A percentile compares a stretch with the other conserved stretches of the same genome.
Conservation (phyloP, 2,797 vertebrate species). For the Luscinia luscinia region DNA sequence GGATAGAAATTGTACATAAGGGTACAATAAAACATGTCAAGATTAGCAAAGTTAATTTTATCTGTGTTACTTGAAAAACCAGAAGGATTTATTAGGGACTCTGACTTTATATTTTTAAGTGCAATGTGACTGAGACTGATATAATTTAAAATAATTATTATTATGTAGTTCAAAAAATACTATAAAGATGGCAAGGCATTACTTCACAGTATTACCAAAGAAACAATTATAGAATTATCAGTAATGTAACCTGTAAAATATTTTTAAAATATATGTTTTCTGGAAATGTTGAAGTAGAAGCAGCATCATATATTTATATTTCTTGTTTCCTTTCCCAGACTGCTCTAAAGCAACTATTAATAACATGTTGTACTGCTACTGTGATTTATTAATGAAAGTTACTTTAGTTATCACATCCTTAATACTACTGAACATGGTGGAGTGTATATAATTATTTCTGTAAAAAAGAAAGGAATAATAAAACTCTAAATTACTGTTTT, state of each 20-base stretch:
- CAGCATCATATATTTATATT: not conserved
- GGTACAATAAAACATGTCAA: slow-evolving; percentile 68
- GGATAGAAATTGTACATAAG: slow-evolving; percentile 13
- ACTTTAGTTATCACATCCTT: slow-evolving; percentile 65
- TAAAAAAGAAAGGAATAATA: slow-evolving; percentile 66
- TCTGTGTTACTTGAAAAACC: slow-evolving; percentile 49
- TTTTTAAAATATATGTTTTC: slow-evolving; percentile 68
- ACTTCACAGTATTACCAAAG: slow-evolving; percentile 68
- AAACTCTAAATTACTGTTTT: slow-evolving; percentile 73
- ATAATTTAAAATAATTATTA: slow-evolving; percentile 75
- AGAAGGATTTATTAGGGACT: slow-evolving; percentile 65
- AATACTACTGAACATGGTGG: slow-evolving; percentile 63
- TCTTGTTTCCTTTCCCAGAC: slow-evolving; percentile 58
- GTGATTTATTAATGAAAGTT: slow-evolving; percentile 72
- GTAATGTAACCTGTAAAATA: slow-evolving; percentile 67
- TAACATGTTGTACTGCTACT: slow-evolving; percentile 59
- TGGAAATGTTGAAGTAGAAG: slow-evolving; percentile 50
- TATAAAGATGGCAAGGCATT: slow-evolving; percentile 66
- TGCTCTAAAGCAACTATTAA: slow-evolving; percentile 50
- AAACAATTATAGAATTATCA: slow-evolving; percentile 74
- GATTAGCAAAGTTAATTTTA: slow-evolving; percentile 64
- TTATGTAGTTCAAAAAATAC: slow-evolving; percentile 62
- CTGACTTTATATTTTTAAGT: slow-evolving; percentile 48
- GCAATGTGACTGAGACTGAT: slow-evolving; percentile 42
- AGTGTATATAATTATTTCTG: slow-evolving; percentile 67